phyloP scores from a whole-genome alignment of 2,888 invertebrate species.

The Cyclophora punctaria region DNA sequence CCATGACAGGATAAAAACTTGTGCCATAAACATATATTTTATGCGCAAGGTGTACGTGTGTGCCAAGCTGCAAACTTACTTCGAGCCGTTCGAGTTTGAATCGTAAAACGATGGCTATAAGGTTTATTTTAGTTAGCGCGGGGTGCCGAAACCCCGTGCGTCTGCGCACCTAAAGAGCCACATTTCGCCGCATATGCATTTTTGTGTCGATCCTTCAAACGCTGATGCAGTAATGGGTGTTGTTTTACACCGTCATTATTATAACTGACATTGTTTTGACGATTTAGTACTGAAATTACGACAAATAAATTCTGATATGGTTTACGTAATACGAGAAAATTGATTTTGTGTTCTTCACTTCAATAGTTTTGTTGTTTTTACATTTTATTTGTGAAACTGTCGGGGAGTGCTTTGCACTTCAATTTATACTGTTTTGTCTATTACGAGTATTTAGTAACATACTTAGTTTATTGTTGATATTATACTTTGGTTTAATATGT shows the following conservation, averaged over 20 bases:
- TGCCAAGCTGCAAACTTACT: slow-evolving; percentile 11
- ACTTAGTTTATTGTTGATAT: too few relatives aligned
- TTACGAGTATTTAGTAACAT: too few relatives aligned
- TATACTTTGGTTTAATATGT: too few relatives aligned
- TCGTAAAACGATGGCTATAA: not conserved
- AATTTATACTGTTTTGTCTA: too few relatives aligned
- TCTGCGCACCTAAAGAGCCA: slow-evolving; percentile 21
- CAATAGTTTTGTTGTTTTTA: too few relatives aligned
- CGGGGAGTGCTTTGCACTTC: too few relatives aligned
- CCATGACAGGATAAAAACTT: not conserved
- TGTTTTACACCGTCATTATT: slow-evolving; percentile 38
- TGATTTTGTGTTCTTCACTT: too few relatives aligned
- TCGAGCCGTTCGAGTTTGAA: not conserved
- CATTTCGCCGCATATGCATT: slow-evolving; percentile 42
- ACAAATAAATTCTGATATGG: too few relatives aligned
- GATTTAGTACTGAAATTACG: not conserved
- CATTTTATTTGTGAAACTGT: too few relatives aligned
- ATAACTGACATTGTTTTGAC: slow-evolving; percentile 16
- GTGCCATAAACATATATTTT: slow-evolving; percentile 15
- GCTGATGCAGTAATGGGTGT: slow-evolving; percentile 48
- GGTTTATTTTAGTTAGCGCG: slow-evolving; percentile 5
- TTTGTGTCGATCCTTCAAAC: slow-evolving; percentile 16
- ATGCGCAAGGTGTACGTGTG: slow-evolving; percentile 27
- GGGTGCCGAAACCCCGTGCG: slow-evolving; percentile 2
- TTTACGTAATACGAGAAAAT: too few relatives aligned